A percentile compares a stretch with the other conserved stretches of the same genome.
These are phyloP conservation scores for Myrmecobius fasciatus DNA, from an alignment of 2,113 vertebrate species.

Conservation along the genomic window DNA sequence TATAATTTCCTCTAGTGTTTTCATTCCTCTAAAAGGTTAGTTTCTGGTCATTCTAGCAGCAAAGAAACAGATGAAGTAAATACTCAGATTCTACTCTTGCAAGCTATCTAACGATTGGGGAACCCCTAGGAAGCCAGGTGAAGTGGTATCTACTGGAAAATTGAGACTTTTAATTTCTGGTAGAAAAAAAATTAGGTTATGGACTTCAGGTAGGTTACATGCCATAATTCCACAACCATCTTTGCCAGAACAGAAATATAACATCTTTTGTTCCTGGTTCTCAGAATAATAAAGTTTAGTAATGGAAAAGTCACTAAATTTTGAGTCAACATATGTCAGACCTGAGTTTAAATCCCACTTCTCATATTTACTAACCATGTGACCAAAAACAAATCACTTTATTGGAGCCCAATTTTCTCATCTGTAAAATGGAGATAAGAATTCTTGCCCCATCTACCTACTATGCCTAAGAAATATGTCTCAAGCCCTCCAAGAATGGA, in stretches of 20 bases:
- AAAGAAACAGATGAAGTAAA: neutral
- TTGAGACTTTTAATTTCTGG: neutral
- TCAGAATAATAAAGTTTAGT: neutral
- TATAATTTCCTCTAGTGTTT: neutral
- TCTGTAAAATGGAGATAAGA: neutral
- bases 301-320: neutral
- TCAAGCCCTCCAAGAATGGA: too few species aligned
- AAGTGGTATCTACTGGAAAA: neutral
- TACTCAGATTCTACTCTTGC: neutral
- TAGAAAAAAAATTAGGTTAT: neutral
- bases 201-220: neutral
- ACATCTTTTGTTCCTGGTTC: neutral
- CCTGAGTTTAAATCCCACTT: neutral
- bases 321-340: neutral
- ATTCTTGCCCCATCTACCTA: neutral
- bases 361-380: neutral
- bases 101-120: neutral
- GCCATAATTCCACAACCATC: neutral
- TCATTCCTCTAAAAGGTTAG: neutral
- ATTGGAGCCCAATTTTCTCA: neutral
- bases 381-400: neutral
- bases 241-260: neutral
- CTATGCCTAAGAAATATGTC: too few species aligned
- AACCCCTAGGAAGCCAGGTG: neutral
- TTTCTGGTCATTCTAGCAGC: neutral